Evolutionary conservation across 2,888 invertebrate species (phyloP).

Genomic region (Timandra comae): DNA sequence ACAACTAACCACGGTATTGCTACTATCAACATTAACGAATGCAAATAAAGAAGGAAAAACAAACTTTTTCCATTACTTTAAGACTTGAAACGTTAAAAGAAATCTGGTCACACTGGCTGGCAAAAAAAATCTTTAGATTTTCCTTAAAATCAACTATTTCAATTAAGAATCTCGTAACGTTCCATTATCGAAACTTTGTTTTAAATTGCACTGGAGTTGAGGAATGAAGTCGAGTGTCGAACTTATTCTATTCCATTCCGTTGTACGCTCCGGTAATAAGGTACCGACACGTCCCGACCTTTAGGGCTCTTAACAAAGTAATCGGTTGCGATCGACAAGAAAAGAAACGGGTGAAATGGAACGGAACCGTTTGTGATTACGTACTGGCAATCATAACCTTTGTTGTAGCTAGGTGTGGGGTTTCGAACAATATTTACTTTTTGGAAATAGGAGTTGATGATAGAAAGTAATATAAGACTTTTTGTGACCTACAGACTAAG

Average conservation of each 20-base stretch:
- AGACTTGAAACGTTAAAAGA: too few species aligned
- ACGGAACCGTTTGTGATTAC: constrained; percentile 12
- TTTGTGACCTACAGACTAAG: too few species aligned
- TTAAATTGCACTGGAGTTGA: constrained; percentile 27
- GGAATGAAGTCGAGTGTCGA: too few species aligned
- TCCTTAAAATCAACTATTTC: constrained; percentile 54
- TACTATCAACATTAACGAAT: too few species aligned
- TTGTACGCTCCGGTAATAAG: constrained; percentile 38
- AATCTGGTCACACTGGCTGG: constrained; percentile 1
- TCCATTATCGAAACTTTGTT: constrained; percentile 58
- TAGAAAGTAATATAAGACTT: too few species aligned
- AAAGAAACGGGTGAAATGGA: constrained; percentile 25
- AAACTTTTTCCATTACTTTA: too few species aligned
- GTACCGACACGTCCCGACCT: constrained; percentile 35
- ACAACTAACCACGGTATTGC: too few species aligned
- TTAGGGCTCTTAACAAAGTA: constrained; percentile 36
- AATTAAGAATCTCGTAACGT: constrained; percentile 57
- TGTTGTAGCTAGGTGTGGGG: too few species aligned
- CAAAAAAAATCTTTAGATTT: constrained; percentile 6
- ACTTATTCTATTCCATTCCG: constrained; percentile 23
- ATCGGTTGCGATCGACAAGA: constrained; percentile 28
- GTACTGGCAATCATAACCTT: too few species aligned
- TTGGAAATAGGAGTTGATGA: too few species aligned
- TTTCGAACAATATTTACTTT: too few species aligned
- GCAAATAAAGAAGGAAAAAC: too few species aligned